Conservation (phyloP, 2,888 invertebrate genomes). For the Eudemis profundana region DNA sequence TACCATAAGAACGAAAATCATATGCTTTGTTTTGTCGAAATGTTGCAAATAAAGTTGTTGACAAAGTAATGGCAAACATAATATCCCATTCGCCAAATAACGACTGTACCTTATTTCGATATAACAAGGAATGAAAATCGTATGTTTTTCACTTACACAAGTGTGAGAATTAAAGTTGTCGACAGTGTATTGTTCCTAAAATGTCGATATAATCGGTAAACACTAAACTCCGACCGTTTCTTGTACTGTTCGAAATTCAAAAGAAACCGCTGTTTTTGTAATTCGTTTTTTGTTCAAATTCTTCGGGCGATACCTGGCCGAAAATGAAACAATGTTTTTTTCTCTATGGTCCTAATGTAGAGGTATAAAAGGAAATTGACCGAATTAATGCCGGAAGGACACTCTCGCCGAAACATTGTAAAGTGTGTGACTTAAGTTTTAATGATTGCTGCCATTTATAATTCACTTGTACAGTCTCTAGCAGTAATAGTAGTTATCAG, state of each 20-base stretch:
- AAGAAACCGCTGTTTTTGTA: conserved; percentile 76
- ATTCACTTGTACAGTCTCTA: no score
- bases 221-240: conserved; percentile 72
- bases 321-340: conserved; percentile 50
- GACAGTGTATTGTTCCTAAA: conserved; percentile 58
- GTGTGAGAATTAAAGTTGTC: conserved; percentile 15
- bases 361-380: conserved; percentile 36
- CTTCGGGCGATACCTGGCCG: conserved; percentile 70
- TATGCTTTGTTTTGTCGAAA: neutral
- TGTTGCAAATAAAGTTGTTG: conserved; percentile 10
- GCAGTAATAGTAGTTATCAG: no score
- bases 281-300: conserved; percentile 68
- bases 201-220: conserved; percentile 74
- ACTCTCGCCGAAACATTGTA: conserved; percentile 6
- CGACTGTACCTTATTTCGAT: conserved; percentile 31
- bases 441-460: neutral
- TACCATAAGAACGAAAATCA: neutral
- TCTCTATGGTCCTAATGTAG: conserved; percentile 18
- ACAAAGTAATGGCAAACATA: neutral
- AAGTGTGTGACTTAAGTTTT: neutral
- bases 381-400: conserved; percentile 10
- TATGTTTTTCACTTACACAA: conserved; percentile 23
- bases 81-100: neutral
- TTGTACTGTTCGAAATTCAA: conserved; percentile 69
- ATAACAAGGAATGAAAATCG: conserved; percentile 47